phyloP scores from a whole-genome alignment of 2,888 invertebrate species.

The Sesia bembeciformis region DNA sequence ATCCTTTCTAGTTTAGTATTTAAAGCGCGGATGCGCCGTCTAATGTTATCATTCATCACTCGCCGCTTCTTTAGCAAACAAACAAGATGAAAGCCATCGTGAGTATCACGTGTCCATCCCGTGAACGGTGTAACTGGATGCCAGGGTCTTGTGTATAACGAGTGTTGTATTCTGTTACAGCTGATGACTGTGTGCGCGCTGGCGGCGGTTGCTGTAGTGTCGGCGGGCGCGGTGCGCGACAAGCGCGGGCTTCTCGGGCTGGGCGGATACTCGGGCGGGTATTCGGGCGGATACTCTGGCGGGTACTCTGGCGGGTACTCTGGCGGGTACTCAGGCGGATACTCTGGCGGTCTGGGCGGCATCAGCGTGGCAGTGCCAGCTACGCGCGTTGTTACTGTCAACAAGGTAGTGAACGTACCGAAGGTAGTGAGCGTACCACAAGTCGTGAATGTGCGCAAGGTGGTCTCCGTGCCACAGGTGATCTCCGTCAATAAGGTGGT shows the following conservation, averaged over 20 bases:
- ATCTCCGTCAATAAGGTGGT: constrained; percentile 35
- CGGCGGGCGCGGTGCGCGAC: constrained; percentile 21
- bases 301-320: not conserved
- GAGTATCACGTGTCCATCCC: not conserved
- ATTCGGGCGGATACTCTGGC: not conserved
- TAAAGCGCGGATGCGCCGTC: too few species aligned
- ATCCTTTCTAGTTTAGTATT: too few species aligned
- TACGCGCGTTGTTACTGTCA: constrained; percentile 24
- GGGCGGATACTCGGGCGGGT: constrained; percentile 9
- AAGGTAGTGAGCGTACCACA: constrained; percentile 30
- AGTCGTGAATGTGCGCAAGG: constrained; percentile 30
- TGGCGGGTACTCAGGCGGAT: constrained; percentile 2
- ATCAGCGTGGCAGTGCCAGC: constrained; percentile 7
- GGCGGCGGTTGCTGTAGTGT: constrained; percentile 15
- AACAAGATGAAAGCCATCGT: constrained; percentile 2
- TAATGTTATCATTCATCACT: too few species aligned
- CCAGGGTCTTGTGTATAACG: constrained; percentile 4
- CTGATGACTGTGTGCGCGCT: constrained; percentile 17
- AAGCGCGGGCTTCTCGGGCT: constrained; percentile 28
- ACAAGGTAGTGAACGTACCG: constrained; percentile 31
- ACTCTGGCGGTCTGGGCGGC: not conserved
- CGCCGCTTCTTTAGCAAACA: too few species aligned
- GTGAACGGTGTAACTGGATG: not conserved
- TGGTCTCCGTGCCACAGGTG: constrained; percentile 29
- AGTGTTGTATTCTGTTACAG: constrained; percentile 9